Conservation (phyloP, 2,113 vertebrate species). For the Sturnira hondurensis region DNA sequence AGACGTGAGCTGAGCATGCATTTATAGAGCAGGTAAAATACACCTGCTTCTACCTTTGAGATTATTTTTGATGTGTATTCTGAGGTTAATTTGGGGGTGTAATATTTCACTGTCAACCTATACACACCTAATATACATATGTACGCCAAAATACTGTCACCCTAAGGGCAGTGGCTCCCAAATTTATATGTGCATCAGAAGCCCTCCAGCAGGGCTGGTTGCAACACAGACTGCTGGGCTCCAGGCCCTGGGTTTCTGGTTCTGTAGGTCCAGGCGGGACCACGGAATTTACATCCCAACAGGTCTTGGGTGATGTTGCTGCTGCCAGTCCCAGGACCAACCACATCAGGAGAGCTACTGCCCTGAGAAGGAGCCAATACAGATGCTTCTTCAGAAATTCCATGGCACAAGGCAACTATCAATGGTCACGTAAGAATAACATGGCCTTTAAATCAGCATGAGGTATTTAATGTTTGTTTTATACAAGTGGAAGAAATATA, state of each 20-base stretch:
- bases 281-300: background rate
- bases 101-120: background rate
- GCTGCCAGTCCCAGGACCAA: background rate
- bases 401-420: background rate
- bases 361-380: background rate
- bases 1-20: background rate
- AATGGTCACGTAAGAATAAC: background rate
- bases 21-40: background rate
- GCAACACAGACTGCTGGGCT: background rate
- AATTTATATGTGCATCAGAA: rapidly evolving
- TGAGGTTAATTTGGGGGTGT: background rate
- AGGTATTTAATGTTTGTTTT: background rate
- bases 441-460: slow-evolving; percentile 4
- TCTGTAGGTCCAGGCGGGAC: background rate
- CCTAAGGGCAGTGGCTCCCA: background rate
- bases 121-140: background rate
- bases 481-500: slow-evolving; percentile 19
- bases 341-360: background rate
- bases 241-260: background rate
- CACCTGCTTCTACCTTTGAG: background rate
- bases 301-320: background rate
- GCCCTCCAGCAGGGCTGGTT: background rate
- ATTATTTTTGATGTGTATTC: background rate
- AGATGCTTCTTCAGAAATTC: background rate
- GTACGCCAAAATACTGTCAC: background rate